Base-by-base conservation (phyloP, 2,113 vertebrate genomes). In the Labeo catla region DNA sequence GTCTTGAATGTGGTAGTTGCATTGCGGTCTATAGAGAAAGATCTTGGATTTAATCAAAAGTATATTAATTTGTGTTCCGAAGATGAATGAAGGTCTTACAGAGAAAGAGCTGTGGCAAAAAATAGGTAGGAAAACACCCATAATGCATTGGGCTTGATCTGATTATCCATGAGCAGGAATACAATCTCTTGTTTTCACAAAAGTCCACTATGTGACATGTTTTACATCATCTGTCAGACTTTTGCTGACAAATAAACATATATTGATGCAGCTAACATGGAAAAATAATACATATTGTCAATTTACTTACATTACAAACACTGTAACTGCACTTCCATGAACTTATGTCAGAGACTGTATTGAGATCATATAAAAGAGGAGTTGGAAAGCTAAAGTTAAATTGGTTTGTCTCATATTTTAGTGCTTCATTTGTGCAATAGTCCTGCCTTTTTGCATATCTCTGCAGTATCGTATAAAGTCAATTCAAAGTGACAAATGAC, bases 401-500 rank as follows among this genome's bases (percentile, higher is more conserved):
- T 34, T 3, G 52, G 49, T 54, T 54, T 54, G 49, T 52, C n/a
- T 49, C 6, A 50, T 70, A 39, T 76, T 50, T 76, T 52, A 52
- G 12, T 77, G 49, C n/a, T 50, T 77, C 2, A 54, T 77, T 77
- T 74, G 11, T 49, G 45, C 45, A 77, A 52, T 19, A 77, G 11
- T 15, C 49, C 13, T 2, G 49, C 11, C 16, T 28, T 28, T 77
- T 28, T 77, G 74, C 23, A 77, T 77, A 54, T 77, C 74, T 54
- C 45, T 36, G 15, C 16, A 50, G 4, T 28, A 70, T 36, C 15
- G 3, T 49, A 15, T 65, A 81, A 81, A 65, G 59, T 49, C 59
- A 66, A 39, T 82, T 49, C 47, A 70, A 82, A 49, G 43, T 65
- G 59, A 47, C 43, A 65, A 82, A 82, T 52, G 23, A 52, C 16